Evolutionary conservation across 2,888 invertebrate species (phyloP).

Genomic region (Apotomis turbidana): DNA sequence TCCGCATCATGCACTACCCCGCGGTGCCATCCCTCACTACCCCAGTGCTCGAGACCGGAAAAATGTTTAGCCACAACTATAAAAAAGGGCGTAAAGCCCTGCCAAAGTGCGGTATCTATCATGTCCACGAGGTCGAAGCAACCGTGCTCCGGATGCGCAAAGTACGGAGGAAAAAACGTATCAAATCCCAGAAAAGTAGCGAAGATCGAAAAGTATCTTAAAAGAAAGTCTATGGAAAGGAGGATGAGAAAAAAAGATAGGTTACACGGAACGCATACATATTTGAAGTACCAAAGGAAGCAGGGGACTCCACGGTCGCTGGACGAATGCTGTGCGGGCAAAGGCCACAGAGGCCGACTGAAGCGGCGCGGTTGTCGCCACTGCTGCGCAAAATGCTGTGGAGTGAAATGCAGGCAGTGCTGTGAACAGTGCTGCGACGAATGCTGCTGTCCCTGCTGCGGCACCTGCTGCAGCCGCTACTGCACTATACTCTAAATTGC

Average conservation of each 20-base stretch:
- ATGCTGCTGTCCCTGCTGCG: slow-evolving; percentile 20
- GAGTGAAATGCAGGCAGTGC: background rate
- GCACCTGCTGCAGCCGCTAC: slow-evolving; percentile 13
- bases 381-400: slow-evolving; percentile 45
- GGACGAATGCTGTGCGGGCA: slow-evolving; percentile 66
- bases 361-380: slow-evolving; percentile 42
- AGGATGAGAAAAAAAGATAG: slow-evolving; percentile 63
- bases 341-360: slow-evolving; percentile 70
- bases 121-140: slow-evolving; percentile 64
- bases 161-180: slow-evolving; percentile 46
- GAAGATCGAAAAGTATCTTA: slow-evolving; percentile 61
- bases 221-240: slow-evolving; percentile 62
- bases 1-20: slow-evolving; percentile 67
- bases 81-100: slow-evolving; percentile 64
- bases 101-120: slow-evolving; percentile 73
- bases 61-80: slow-evolving; percentile 65
- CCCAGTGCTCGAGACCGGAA: slow-evolving; percentile 70
- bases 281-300: slow-evolving; percentile 57
- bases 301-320: slow-evolving; percentile 52
- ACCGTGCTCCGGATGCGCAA: slow-evolving; percentile 61
- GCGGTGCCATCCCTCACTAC: slow-evolving; percentile 72
- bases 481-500: slow-evolving; percentile 20
- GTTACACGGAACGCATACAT: slow-evolving; percentile 59
- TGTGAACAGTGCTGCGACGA: slow-evolving; percentile 19
- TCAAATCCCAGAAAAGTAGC: slow-evolving; percentile 52